Evolutionary conservation across 2,888 invertebrate species (phyloP).

Genomic region (Junonia oenone): DNA sequence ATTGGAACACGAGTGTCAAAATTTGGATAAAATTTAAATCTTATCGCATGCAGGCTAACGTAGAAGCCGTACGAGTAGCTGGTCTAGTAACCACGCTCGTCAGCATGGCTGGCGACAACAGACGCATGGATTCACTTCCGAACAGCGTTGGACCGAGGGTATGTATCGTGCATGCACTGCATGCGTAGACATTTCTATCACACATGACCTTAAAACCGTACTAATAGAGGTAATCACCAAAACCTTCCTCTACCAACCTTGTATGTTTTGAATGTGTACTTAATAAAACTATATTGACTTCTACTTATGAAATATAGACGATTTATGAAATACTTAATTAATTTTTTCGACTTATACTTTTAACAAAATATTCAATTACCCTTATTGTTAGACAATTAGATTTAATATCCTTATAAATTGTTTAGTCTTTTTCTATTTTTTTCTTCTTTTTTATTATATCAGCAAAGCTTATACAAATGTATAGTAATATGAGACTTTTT

Average conservation of each 20-base stretch:
- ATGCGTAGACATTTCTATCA: constrained; percentile 26
- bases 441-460: neutral
- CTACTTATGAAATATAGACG: neutral
- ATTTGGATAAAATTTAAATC: constrained; percentile 70
- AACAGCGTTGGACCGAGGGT: constrained; percentile 78
- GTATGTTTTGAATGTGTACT: neutral
- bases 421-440: neutral
- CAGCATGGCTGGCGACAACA: constrained; percentile 86
- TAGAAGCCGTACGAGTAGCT: constrained; percentile 90
- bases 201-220: constrained; percentile 19
- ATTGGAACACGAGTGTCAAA: constrained; percentile 23
- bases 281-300: neutral
- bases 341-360: neutral
- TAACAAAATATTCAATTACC: neutral
- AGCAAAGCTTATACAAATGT: neutral
- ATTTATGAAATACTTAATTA: neutral
- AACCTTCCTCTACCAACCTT: neutral
- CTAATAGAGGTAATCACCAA: neutral
- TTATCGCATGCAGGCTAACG: constrained; percentile 84
- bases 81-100: constrained; percentile 90
- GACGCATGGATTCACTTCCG: constrained; percentile 72
- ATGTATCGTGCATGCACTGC: constrained; percentile 38
- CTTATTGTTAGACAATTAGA: too few relatives aligned
- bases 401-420: neutral
- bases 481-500: constrained; percentile 20